Evolutionary conservation across 1,140 invertebrate species (phyloP).

Genomic region (Rhyacophila brunnea): DNA sequence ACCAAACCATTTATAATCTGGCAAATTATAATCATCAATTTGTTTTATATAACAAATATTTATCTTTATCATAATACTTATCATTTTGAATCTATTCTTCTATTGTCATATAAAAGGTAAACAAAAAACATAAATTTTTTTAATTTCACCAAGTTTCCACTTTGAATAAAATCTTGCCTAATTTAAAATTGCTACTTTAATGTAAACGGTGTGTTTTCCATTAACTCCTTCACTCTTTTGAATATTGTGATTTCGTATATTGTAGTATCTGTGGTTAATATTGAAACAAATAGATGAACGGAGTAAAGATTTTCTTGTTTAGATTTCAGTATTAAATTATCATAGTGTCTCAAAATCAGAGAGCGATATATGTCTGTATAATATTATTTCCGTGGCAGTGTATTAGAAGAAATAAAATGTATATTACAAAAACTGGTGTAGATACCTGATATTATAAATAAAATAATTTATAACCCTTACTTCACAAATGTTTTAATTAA

Average conservation of each 20-base stretch:
- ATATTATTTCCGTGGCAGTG: slow-evolving; percentile 10
- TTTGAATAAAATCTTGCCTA: too few relatives aligned
- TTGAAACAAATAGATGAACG: neutral
- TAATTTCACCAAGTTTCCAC: too few relatives aligned
- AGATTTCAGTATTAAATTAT: slow-evolving; percentile 16
- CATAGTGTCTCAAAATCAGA: slow-evolving; percentile 10
- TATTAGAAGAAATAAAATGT: neutral
- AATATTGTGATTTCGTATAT: too few relatives aligned
- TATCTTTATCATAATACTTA: too few relatives aligned
- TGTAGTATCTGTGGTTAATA: neutral
- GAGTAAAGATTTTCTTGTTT: neutral
- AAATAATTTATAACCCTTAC: slow-evolving; percentile 22
- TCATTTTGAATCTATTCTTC: too few relatives aligned
- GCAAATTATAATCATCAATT: neutral
- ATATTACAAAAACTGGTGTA: slow-evolving; percentile 10
- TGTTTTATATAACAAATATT: too few relatives aligned
- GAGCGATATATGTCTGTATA: neutral
- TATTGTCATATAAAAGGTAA: too few relatives aligned
- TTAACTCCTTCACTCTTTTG: neutral
- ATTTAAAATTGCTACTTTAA: too few relatives aligned
- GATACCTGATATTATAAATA: slow-evolving; percentile 22
- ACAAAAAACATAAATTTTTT: too few relatives aligned
- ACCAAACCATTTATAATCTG: neutral
- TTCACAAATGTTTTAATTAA: neutral
- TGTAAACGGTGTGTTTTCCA: neutral